Percentiles rank a stretch among this genome's conserved stretches.
phyloP scores from a whole-genome alignment of 92 coral and sea anemone genomes.

The Phenganax stokvisi region DNA sequence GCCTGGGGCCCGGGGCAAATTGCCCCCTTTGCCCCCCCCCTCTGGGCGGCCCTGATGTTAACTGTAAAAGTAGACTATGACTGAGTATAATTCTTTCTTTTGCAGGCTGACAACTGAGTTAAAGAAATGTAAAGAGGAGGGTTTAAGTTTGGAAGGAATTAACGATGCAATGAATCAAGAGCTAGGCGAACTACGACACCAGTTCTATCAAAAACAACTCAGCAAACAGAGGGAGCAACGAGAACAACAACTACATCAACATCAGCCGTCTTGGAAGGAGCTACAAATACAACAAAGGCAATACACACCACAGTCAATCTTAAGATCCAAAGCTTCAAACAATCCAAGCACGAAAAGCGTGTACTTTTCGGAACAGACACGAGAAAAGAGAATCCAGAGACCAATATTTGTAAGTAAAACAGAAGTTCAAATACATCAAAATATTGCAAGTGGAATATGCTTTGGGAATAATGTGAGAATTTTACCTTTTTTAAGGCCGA shows the following conservation, averaged over 20 bases:
- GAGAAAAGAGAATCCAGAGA: conserved; percentile 17
- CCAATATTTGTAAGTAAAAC: conserved; percentile 27
- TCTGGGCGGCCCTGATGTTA: too few species aligned
- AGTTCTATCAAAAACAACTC: conserved; percentile 28
- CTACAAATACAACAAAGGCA: conserved; percentile 2
- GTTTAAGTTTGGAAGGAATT: conserved; percentile 34
- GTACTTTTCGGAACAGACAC: neutral
- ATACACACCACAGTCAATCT: neutral
- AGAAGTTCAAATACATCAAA: neutral
- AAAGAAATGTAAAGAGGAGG: conserved; percentile 20
- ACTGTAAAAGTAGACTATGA: neutral
- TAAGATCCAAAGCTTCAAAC: neutral
- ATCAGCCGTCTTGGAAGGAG: conserved; percentile 10
- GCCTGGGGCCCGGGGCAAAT: too few species aligned
- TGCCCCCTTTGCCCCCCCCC: too few species aligned
- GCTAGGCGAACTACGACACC: conserved; percentile 27
- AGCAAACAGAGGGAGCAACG: conserved; percentile 24
- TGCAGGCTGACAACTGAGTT: conserved; percentile 27
- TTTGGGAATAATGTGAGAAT: neutral
- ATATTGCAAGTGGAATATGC: neutral
- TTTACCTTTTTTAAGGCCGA: too few species aligned
- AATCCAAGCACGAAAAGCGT: neutral
- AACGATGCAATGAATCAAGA: conserved; percentile 34
- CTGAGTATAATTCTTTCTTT: neutral
- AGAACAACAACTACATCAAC: conserved; percentile 21